Conservation (phyloP, 2,888 invertebrate genomes). For the Operophtera brumata region DNA sequence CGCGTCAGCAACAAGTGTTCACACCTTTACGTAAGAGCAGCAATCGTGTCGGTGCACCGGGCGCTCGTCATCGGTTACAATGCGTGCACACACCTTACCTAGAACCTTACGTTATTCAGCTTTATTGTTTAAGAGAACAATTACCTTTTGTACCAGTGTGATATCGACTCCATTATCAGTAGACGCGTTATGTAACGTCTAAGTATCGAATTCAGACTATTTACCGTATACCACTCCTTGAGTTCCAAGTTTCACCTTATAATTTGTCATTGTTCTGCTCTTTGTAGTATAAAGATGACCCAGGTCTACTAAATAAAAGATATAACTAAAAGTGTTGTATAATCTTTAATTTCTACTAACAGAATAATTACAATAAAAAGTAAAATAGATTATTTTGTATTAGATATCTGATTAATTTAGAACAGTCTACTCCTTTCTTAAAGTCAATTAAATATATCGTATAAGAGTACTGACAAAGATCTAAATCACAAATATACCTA, state of each 20-base stretch:
- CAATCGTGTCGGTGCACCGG: slow-evolving; percentile 35
- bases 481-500: background rate
- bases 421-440: no score
- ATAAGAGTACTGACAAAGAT: background rate
- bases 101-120: slow-evolving; percentile 73
- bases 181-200: slow-evolving; percentile 66
- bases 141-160: slow-evolving; percentile 75
- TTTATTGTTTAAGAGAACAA: slow-evolving; percentile 79
- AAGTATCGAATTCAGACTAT: slow-evolving; percentile 64
- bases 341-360: no score
- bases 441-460: no score
- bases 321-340: no score
- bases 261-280: slow-evolving; percentile 62
- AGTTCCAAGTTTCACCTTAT: slow-evolving; percentile 35
- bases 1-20: background rate
- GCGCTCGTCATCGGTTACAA: slow-evolving; percentile 38
- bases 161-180: slow-evolving; percentile 70
- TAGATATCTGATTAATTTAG: no score
- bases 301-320: no score
- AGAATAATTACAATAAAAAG: no score
- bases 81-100: slow-evolving; percentile 63
- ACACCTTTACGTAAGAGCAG: slow-evolving; percentile 29
- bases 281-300: background rate
- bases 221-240: slow-evolving; percentile 47
- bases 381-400: no score